These are phyloP conservation scores for Menidia menidia DNA, from an alignment of 2,797 vertebrate genomes.

Conservation along the genomic window DNA sequence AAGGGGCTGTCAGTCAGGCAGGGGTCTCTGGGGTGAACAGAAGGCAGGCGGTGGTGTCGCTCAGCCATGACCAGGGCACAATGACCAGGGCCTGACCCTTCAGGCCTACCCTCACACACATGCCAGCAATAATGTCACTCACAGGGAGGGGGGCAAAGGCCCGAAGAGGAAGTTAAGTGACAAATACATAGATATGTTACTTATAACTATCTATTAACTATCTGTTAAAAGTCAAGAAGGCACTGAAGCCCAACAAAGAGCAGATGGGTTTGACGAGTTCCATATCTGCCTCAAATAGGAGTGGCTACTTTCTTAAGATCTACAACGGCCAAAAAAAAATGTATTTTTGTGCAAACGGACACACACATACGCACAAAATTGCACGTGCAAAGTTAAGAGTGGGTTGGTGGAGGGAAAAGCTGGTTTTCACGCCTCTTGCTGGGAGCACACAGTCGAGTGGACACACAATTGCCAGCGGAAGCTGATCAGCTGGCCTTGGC, in stretches of 20 bases:
- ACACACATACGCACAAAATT: constrained; percentile 19
- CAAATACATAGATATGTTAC: constrained; percentile 11
- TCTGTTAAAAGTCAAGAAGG: background rate
- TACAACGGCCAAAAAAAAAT: constrained; percentile 37
- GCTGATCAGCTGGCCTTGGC: constrained; percentile 82
- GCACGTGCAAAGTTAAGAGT: constrained; percentile 54
- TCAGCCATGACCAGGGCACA: constrained; percentile 83
- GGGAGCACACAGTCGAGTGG: constrained; percentile 82
- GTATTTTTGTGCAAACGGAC: constrained; percentile 40
- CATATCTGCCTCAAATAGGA: background rate
- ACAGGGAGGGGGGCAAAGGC: constrained; percentile 41
- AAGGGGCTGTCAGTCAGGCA: constrained; percentile 80
- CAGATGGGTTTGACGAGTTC: no score
- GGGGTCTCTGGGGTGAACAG: constrained; percentile 80
- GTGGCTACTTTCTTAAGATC: constrained; percentile 9
- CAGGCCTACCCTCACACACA: constrained; percentile 73
- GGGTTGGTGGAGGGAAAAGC: constrained; percentile 75
- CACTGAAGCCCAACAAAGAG: background rate
- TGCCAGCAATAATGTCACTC: constrained; percentile 73
- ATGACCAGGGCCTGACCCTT: constrained; percentile 82
- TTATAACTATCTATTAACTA: background rate
- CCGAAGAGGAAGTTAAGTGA: constrained; percentile 62
- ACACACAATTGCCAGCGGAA: constrained; percentile 84
- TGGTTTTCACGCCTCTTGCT: constrained; percentile 71
- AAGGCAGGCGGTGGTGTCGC: constrained; percentile 82